Conservation (phyloP, 1,140 invertebrate species). For the Cecropterus lyciades region DNA sequence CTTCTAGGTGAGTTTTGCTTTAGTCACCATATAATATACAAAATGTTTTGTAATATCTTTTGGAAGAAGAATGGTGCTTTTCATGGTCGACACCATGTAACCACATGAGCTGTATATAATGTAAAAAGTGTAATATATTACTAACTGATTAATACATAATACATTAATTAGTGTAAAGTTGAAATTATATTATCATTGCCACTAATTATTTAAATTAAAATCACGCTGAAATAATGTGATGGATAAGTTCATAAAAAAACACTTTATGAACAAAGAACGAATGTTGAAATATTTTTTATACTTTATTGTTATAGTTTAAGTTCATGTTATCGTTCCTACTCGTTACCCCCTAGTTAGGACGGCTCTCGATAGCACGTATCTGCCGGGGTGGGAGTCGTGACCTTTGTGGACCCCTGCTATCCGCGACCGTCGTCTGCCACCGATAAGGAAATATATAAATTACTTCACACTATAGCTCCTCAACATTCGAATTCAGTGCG, state of each 20-base stretch:
- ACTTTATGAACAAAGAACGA: background rate
- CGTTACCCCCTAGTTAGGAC: conserved; percentile 75
- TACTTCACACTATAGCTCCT: conserved; percentile 46
- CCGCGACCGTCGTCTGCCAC: conserved; percentile 54
- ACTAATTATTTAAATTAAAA: too few species aligned
- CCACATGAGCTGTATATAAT: too few species aligned
- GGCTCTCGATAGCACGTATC: conserved; percentile 66
- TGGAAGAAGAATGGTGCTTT: too few species aligned
- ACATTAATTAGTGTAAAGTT: too few species aligned
- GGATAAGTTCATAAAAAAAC: background rate
- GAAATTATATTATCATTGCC: too few species aligned
- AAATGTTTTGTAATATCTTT: too few species aligned
- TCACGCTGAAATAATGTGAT: too few species aligned
- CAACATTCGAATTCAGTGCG: conserved; percentile 51
- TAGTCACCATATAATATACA: too few species aligned
- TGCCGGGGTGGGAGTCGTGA: conserved; percentile 54
- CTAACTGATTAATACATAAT: too few species aligned
- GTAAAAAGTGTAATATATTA: too few species aligned
- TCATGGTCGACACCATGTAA: too few species aligned
- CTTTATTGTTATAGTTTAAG: conserved; percentile 26
- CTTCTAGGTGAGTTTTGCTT: too few species aligned
- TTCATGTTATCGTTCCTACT: conserved; percentile 39
- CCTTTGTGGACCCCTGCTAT: conserved; percentile 55
- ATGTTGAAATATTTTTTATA: background rate
- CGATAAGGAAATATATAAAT: conserved; percentile 72